Percentiles rank a stretch among this genome's conserved stretches.
phyloP scores from a whole-genome alignment of 2,888 invertebrate genomes.

The Drosophila falleni region DNA sequence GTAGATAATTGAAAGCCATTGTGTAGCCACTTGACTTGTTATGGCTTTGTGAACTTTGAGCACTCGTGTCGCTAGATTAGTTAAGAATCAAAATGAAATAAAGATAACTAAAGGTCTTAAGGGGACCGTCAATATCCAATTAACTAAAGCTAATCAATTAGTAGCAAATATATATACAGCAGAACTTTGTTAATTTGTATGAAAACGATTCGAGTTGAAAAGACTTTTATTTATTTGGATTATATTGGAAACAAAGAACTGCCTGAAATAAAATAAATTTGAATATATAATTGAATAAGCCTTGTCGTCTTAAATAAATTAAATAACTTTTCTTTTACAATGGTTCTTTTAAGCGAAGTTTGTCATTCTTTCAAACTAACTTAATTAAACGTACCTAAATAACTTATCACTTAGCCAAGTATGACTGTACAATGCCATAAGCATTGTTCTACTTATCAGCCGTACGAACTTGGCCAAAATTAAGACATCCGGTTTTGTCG shows the following conservation, averaged over 20 bases:
- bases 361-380: not conserved
- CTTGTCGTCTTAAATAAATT: too few species aligned
- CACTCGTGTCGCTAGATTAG: constrained; percentile 29
- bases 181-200: not conserved
- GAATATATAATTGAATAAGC: too few species aligned
- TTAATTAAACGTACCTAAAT: not conserved
- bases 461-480: constrained; percentile 6
- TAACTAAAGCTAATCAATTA: constrained; percentile 22
- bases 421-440: constrained; percentile 4
- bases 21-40: constrained; percentile 31
- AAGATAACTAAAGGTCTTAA: constrained; percentile 7
- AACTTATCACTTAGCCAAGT: constrained; percentile 1
- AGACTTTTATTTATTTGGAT: not conserved
- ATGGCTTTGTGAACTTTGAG: constrained; percentile 20
- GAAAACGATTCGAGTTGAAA: not conserved
- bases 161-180: not conserved
- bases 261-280: too few species aligned
- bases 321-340: not conserved
- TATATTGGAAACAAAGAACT: too few species aligned
- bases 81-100: constrained; percentile 9
- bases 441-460: constrained; percentile 23
- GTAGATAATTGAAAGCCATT: constrained; percentile 45
- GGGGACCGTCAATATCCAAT: constrained; percentile 22
- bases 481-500: constrained; percentile 21
- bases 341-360: not conserved